A percentile compares a stretch with the other conserved stretches of the same genome.
These are phyloP conservation scores for Eupsilia transversa DNA, from an alignment of 2,888 invertebrate species.

Conservation along the genomic window DNA sequence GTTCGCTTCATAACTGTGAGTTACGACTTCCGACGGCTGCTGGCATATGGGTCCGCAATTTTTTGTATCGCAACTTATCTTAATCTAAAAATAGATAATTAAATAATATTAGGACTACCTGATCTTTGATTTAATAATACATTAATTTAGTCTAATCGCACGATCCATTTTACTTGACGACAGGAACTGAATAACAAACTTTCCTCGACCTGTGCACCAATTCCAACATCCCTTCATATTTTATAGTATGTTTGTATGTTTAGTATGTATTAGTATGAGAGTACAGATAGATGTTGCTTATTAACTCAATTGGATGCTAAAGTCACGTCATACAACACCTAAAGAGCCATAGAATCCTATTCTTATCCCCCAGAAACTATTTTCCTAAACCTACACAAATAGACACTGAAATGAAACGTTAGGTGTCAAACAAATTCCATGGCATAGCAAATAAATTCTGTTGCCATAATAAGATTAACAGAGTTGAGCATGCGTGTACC, in stretches of 20 bases:
- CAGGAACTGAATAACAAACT: neutral
- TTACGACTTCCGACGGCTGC: slow-evolving; percentile 90
- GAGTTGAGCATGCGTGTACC: slow-evolving; percentile 81
- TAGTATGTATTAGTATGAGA: neutral
- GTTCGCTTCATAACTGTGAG: slow-evolving; percentile 90
- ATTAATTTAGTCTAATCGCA: neutral
- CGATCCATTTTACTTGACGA: slow-evolving; percentile 3
- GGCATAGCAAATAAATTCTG: slow-evolving; percentile 87
- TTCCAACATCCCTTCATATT: neutral
- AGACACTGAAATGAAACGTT: slow-evolving; percentile 78
- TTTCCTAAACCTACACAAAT: slow-evolving; percentile 63
- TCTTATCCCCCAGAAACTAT: slow-evolving; percentile 55
- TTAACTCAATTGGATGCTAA: slow-evolving; percentile 3
- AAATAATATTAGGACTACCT: slow-evolving; percentile 60
- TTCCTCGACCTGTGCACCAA: too few species aligned
- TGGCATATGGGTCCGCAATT: slow-evolving; percentile 87
- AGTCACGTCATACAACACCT: slow-evolving; percentile 9
- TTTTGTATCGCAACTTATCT: slow-evolving; percentile 79
- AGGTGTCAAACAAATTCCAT: slow-evolving; percentile 85
- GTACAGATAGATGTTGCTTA: neutral
- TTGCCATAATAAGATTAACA: slow-evolving; percentile 89
- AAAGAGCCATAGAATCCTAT: slow-evolving; percentile 42
- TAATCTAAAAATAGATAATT: slow-evolving; percentile 77
- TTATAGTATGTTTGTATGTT: neutral
- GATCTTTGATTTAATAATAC: slow-evolving; percentile 37